Conservation (phyloP, 2,888 invertebrate species). For the Myathropa florea region DNA sequence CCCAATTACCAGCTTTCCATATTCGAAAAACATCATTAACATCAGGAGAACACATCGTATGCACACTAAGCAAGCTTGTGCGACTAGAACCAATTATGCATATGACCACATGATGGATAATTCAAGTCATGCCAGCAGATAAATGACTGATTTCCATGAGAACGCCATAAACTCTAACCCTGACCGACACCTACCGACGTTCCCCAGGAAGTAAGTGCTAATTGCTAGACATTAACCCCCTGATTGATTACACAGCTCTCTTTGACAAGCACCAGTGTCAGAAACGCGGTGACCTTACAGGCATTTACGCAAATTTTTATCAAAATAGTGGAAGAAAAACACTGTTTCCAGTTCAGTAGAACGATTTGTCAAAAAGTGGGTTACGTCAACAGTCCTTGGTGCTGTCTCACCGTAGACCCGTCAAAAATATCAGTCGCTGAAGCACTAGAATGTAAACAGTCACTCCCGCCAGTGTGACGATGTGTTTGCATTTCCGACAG, state of each 20-base stretch:
- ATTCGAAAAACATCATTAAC: too few species aligned
- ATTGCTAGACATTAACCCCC: background rate
- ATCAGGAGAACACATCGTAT: background rate
- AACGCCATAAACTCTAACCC: background rate
- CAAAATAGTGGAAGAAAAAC: background rate
- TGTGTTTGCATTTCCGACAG: constrained; percentile 29
- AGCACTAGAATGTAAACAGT: constrained; percentile 28
- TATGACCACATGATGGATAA: background rate
- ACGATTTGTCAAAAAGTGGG: background rate
- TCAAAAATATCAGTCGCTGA: background rate
- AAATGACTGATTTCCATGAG: background rate
- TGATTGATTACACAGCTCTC: background rate
- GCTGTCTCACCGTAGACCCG: background rate
- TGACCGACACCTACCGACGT: background rate
- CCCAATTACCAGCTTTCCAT: too few species aligned
- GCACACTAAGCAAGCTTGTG: background rate
- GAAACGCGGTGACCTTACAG: background rate
- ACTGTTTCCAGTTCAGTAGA: background rate
- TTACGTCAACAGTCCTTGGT: constrained; percentile 21
- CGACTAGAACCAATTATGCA: background rate
- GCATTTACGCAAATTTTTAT: background rate
- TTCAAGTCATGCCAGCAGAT: background rate
- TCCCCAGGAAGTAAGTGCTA: background rate
- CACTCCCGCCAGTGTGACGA: background rate
- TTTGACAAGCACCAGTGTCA: background rate